Conservation (phyloP, 1,140 invertebrate species). For the Euwallacea fornicatus region DNA sequence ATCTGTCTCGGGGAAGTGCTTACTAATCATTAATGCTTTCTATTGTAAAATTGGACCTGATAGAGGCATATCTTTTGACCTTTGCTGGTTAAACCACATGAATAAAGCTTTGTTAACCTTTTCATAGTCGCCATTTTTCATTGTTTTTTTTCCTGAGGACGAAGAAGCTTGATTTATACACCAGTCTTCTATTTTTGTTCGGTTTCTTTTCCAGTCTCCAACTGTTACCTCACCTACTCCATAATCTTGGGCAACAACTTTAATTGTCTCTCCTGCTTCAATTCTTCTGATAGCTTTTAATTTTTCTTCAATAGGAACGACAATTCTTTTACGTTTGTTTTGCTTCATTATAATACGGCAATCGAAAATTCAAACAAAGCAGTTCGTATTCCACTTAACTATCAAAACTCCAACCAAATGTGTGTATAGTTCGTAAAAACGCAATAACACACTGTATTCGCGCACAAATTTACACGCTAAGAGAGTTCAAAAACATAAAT, state of each 20-base stretch:
- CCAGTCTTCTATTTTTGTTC: not conserved
- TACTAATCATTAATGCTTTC: conserved; percentile 18
- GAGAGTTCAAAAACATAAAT: too few species aligned
- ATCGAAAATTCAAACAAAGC: too few species aligned
- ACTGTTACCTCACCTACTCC: conserved; percentile 8
- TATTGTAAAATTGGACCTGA: conserved; percentile 21
- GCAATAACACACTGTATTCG: too few species aligned
- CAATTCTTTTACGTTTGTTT: conserved; percentile 21
- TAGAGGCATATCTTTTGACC: conserved; percentile 8
- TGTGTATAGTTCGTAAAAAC: too few species aligned
- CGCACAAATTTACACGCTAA: too few species aligned
- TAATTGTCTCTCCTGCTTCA: not conserved
- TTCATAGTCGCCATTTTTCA: conserved; percentile 12
- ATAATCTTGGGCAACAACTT: not conserved
- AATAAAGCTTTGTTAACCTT: conserved; percentile 15
- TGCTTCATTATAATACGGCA: not conserved
- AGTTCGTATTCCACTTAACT: too few species aligned
- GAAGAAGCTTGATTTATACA: not conserved
- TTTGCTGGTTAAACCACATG: conserved; percentile 22
- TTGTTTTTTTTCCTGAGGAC: conserved; percentile 6
- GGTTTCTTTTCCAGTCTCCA: not conserved
- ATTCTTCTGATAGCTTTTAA: conserved; percentile 10
- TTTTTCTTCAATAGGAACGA: conserved; percentile 17
- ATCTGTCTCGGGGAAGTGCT: conserved; percentile 2
- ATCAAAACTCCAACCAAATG: too few species aligned